A percentile compares a stretch with the other conserved stretches of the same genome.
phyloP scores from a whole-genome alignment of 2,113 vertebrate species.

The Gambusia holbrooki region DNA sequence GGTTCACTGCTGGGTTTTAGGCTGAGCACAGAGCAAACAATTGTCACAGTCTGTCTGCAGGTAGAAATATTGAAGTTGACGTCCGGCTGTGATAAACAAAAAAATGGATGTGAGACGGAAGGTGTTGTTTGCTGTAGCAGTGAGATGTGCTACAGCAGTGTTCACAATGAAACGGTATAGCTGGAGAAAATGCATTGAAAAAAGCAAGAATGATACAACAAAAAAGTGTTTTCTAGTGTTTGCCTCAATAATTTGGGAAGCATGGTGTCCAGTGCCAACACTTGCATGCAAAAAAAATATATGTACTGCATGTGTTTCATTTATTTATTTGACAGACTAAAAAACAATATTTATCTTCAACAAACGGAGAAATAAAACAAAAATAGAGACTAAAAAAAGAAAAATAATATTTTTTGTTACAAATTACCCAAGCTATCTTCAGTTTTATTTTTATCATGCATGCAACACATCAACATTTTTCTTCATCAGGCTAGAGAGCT shows the following conservation, averaged over 20 bases:
- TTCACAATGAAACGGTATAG: no score
- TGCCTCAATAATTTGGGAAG: conserved; percentile 16
- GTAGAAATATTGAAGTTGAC: conserved; percentile 29
- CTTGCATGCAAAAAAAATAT: conserved; percentile 66
- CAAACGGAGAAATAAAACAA: background rate
- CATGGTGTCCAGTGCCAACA: conserved; percentile 48
- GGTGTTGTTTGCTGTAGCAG: background rate
- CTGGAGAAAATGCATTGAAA: background rate
- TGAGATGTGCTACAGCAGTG: background rate
- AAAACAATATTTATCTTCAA: background rate
- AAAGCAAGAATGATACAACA: conserved; percentile 1
- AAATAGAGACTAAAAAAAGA: background rate
- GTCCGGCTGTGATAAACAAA: conserved; percentile 2
- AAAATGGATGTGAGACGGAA: conserved; percentile 14
- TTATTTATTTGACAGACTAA: background rate
- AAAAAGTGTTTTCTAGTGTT: conserved; percentile 10
- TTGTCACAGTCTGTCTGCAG: conserved; percentile 14
- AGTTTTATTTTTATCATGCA: background rate
- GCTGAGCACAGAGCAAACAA: conserved; percentile 22
- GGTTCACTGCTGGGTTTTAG: conserved; percentile 18
- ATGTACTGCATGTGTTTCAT: conserved; percentile 4
- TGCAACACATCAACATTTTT: background rate
- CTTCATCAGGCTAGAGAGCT: background rate
- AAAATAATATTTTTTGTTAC: background rate
- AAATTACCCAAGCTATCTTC: background rate